Evolutionary conservation across 2,113 vertebrate species (phyloP).

Genomic region (Lagopus muta): DNA sequence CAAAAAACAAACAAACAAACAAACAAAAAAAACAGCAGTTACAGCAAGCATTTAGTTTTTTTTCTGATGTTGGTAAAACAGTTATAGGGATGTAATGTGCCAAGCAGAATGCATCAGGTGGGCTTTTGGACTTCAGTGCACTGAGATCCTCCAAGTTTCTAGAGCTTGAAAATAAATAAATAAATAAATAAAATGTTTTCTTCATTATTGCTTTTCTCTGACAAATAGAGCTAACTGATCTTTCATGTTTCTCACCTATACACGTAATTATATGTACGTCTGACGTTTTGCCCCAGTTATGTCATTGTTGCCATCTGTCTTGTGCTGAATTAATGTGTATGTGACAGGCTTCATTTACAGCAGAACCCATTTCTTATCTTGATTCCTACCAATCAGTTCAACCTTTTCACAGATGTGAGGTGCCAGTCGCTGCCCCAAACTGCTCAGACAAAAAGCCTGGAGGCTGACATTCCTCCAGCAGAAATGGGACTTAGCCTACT

Average conservation of each 20-base stretch:
- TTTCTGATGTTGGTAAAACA: neutral
- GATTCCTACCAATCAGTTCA: neutral
- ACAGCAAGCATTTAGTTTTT: neutral
- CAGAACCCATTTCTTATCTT: neutral
- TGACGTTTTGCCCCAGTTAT: neutral
- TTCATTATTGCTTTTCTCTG: neutral
- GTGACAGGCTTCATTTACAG: neutral
- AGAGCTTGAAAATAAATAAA: neutral
- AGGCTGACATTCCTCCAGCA: neutral
- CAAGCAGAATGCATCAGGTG: neutral
- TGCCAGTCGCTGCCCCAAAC: neutral
- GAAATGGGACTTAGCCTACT: fast-evolving
- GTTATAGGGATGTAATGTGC: neutral
- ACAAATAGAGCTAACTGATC: neutral
- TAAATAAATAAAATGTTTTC: neutral
- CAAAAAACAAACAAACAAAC: neutral
- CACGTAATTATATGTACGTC: neutral
- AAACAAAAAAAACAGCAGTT: neutral
- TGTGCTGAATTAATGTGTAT: neutral
- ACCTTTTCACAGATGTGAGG: neutral
- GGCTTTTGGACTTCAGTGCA: neutral
- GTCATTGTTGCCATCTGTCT: neutral
- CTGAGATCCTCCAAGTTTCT: neutral
- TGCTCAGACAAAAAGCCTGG: neutral
- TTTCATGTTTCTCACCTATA: neutral